These are phyloP conservation scores for Pteronura brasiliensis DNA, from an alignment of 2,113 vertebrate genomes.

Conservation along the genomic window DNA sequence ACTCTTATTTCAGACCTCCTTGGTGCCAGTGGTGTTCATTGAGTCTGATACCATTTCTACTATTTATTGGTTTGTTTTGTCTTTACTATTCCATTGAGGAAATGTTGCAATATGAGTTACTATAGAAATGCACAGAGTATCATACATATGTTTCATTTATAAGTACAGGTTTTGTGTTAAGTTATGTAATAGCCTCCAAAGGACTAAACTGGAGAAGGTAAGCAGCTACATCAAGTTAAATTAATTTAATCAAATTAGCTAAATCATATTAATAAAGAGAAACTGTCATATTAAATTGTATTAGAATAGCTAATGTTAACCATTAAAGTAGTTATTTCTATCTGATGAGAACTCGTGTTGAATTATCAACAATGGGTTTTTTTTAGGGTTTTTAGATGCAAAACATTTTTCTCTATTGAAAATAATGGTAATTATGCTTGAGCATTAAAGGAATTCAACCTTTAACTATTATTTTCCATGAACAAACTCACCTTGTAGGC, in stretches of 20 bases:
- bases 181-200: neutral
- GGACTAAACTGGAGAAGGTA: neutral
- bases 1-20: neutral
- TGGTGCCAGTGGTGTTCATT: neutral
- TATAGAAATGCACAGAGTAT: neutral
- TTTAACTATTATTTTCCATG: neutral
- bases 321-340: neutral
- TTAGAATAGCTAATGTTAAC: neutral
- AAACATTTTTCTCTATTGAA: neutral
- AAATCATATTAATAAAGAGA: neutral
- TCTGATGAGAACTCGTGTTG: neutral
- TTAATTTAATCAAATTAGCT: neutral
- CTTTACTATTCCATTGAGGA: neutral
- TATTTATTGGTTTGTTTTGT: neutral
- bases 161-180: neutral
- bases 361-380: neutral
- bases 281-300: neutral
- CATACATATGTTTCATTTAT: neutral
- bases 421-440: neutral
- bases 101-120: neutral
- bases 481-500: neutral
- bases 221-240: neutral
- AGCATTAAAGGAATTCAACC: neutral
- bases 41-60: neutral
- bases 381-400: neutral